Evolutionary conservation across 2,797 vertebrate genomes (phyloP).

Genomic region (Melanotaenia pygmaea): DNA sequence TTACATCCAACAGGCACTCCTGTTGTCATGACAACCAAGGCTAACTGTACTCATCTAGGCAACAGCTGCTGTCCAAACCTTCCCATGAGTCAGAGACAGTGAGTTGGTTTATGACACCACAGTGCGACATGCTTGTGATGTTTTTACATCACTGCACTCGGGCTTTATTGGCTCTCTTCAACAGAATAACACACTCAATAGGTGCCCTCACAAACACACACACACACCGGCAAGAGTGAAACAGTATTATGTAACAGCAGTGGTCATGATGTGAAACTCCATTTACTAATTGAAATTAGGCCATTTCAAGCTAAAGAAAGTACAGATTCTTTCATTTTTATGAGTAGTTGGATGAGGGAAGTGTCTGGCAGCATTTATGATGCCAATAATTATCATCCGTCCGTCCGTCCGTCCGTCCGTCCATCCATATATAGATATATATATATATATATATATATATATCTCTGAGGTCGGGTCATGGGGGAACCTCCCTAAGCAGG

Average conservation of each 20-base stretch:
- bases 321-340: too few relatives aligned
- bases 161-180: conserved; percentile 3
- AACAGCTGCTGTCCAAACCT: conserved; percentile 27
- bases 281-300: too few relatives aligned
- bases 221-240: not conserved
- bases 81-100: conserved; percentile 21
- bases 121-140: conserved; percentile 59
- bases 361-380: too few relatives aligned
- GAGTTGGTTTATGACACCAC: conserved; percentile 51
- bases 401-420: too few relatives aligned
- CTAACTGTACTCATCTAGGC: conserved; percentile 22
- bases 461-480: too few relatives aligned
- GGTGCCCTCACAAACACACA: conserved; percentile 13
- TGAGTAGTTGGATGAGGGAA: too few relatives aligned
- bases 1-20: conserved; percentile 56
- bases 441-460: too few relatives aligned
- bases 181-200: conserved; percentile 3
- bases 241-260: not conserved
- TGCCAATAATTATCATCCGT: too few relatives aligned
- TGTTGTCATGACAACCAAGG: conserved; percentile 44
- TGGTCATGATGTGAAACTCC: too few relatives aligned
- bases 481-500: too few relatives aligned
- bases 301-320: not conserved
- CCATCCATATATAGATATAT: too few relatives aligned
- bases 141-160: conserved; percentile 25